Evolutionary conservation across 2,113 vertebrate genomes (phyloP).

Genomic region (Psettodes erumei): DNA sequence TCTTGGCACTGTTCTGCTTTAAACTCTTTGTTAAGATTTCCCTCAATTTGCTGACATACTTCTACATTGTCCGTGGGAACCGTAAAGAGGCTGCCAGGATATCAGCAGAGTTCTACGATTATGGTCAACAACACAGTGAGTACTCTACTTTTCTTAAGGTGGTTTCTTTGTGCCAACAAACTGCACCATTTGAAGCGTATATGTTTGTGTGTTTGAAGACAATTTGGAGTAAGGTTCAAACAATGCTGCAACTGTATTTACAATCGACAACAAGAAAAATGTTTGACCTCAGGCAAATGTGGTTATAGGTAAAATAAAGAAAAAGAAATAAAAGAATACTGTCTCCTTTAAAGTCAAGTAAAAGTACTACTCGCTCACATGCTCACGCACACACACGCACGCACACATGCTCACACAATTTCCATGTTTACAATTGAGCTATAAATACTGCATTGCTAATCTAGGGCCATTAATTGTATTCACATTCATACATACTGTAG

Average conservation of each 20-base stretch:
- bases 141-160: slow-evolving; percentile 24
- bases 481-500: slow-evolving; percentile 20
- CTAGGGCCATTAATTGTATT: slow-evolving; percentile 28
- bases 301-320: slow-evolving; percentile 18
- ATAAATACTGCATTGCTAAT: slow-evolving; percentile 39
- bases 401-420: slow-evolving; percentile 27
- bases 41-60: slow-evolving; percentile 94
- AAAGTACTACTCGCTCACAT: not conserved
- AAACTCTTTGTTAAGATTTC: slow-evolving; percentile 98
- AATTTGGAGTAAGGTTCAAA: not conserved
- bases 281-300: slow-evolving; percentile 1
- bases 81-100: slow-evolving; percentile 96
- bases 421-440: slow-evolving; percentile 60
- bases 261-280: not conserved
- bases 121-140: slow-evolving; percentile 91
- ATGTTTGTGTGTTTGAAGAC: not conserved
- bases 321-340: no score
- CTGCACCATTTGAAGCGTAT: not conserved
- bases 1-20: slow-evolving; percentile 97
- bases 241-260: not conserved
- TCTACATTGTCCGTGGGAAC: slow-evolving; percentile 97
- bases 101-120: slow-evolving; percentile 94
- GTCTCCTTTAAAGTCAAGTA: not conserved
- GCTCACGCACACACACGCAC: not conserved
- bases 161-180: not conserved